These are phyloP conservation scores for Rhodeus uyekii DNA, from an alignment of 2,797 vertebrate genomes.

Conservation along the genomic window DNA sequence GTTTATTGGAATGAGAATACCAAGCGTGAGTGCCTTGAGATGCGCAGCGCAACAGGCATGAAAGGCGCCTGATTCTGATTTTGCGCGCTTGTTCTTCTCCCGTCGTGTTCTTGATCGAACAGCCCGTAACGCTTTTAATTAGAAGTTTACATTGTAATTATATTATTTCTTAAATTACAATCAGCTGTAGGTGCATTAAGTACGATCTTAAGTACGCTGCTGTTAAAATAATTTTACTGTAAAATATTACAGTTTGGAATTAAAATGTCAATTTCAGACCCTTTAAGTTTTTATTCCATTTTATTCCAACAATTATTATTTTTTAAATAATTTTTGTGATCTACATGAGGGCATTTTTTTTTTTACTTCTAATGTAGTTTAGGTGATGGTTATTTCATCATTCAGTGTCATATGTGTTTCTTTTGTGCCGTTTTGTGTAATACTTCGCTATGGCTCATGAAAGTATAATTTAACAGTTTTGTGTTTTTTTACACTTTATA, in stretches of 20 bases:
- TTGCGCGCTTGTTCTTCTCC: neutral
- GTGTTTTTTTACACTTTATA: no score
- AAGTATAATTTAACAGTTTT: neutral
- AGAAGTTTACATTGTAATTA: no score
- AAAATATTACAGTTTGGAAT: neutral
- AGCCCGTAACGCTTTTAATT: neutral
- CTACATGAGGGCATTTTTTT: neutral
- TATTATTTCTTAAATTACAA: neutral
- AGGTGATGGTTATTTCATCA: neutral
- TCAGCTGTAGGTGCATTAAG: neutral
- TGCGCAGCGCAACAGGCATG: slow-evolving; percentile 39
- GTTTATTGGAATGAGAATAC: slow-evolving; percentile 3
- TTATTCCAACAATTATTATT: neutral
- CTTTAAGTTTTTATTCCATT: neutral
- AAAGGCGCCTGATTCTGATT: neutral
- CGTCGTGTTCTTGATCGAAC: neutral
- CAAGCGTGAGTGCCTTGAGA: neutral
- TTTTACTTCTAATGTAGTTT: neutral
- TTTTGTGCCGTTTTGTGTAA: neutral
- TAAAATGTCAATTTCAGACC: neutral
- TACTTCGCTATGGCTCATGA: neutral
- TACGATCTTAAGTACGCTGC: neutral
- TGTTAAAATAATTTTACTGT: neutral
- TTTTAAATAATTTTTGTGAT: neutral
- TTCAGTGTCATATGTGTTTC: neutral